These are phyloP conservation scores for Ibycter americanus DNA, from an alignment of 2,797 vertebrate genomes.

Conservation along the genomic window DNA sequence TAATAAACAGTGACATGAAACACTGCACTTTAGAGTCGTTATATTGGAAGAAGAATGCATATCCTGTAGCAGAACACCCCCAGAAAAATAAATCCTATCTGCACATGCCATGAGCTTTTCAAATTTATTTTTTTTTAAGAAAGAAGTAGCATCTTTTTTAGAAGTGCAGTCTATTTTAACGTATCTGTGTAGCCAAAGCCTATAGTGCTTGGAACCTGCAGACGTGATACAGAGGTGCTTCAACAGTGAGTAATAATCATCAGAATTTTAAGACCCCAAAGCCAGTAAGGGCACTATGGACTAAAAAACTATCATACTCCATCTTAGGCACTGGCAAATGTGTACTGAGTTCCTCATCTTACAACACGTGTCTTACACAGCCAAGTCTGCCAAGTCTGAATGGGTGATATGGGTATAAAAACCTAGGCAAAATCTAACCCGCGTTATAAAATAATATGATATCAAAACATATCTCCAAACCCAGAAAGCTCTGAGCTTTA, in stretches of 20 bases:
- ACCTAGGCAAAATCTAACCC: background rate
- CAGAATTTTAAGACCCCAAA: slow-evolving; percentile 26
- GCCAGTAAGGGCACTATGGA: background rate
- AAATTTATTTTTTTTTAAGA: background rate
- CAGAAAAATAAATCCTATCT: background rate
- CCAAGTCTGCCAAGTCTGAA: background rate
- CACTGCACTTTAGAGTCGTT: slow-evolving; percentile 29
- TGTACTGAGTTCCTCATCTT: background rate
- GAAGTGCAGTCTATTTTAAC: background rate
- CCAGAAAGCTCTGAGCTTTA: background rate
- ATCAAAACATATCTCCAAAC: background rate
- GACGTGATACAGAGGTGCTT: background rate
- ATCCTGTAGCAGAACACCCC: background rate
- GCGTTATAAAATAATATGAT: background rate
- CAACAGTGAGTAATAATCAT: background rate
- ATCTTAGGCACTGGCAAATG: background rate
- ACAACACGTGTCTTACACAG: background rate
- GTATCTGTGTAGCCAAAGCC: background rate
- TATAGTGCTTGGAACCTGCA: background rate
- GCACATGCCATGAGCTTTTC: background rate
- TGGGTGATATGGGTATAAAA: background rate
- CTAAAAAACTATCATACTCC: background rate
- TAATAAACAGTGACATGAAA: slow-evolving; percentile 48
- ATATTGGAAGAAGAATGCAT: background rate
- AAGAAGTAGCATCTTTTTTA: background rate